Conservation (phyloP, 2,797 vertebrate species). For the Halcyon leucocephala region DNA sequence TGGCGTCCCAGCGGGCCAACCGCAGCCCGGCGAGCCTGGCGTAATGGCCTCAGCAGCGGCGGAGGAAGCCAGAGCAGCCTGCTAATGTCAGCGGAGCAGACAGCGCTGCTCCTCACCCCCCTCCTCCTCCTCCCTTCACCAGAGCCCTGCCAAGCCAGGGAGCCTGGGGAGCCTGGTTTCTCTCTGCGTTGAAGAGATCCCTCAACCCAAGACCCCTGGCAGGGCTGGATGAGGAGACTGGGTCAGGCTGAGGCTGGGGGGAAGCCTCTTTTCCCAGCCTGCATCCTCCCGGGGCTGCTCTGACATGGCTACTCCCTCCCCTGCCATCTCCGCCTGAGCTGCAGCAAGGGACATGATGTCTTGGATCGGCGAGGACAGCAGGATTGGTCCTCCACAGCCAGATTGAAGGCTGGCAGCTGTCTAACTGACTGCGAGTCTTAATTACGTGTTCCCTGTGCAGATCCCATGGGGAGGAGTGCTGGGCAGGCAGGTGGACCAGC, state of each 20-base stretch:
- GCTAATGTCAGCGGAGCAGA: not conserved
- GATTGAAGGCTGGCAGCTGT: not conserved
- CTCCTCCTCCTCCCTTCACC: not conserved
- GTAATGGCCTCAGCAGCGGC: not conserved
- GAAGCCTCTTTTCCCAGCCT: not conserved
- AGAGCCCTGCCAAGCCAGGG: not conserved
- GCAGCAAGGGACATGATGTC: rapidly evolving
- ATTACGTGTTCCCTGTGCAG: not conserved
- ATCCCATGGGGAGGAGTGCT: not conserved
- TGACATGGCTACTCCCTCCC: rapidly evolving
- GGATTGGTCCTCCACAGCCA: not conserved
- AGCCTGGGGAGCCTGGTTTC: rapidly evolving
- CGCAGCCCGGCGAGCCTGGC: not conserved
- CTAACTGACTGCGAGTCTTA: not conserved
- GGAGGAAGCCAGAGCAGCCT: not conserved
- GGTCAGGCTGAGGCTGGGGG: rapidly evolving
- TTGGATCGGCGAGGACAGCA: not conserved
- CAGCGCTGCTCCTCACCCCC: not conserved
- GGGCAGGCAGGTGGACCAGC: not conserved
- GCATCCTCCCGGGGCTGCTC: rapidly evolving
- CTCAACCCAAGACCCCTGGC: rapidly evolving
- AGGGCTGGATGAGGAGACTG: not conserved
- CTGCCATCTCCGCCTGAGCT: rapidly evolving
- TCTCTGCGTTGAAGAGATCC: not conserved
- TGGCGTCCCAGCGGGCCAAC: not conserved